phyloP scores from a whole-genome alignment of 2,888 invertebrate genomes.

The Temnothorax unifasciatus region DNA sequence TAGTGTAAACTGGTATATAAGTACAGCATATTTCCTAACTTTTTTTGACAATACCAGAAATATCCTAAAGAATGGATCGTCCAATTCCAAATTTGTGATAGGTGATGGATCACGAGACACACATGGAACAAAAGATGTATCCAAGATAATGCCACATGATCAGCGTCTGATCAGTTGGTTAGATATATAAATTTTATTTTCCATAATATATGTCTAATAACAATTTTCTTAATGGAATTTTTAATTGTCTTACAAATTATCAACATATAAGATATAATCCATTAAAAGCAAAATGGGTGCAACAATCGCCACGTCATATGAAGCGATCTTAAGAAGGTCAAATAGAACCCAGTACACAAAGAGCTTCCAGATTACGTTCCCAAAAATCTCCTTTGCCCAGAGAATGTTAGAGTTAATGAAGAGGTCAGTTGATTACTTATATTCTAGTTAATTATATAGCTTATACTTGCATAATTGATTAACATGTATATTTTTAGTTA shows the following conservation, averaged over 20 bases:
- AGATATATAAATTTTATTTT: slow-evolving; percentile 35
- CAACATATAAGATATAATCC: slow-evolving; percentile 98
- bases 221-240: slow-evolving; percentile 52
- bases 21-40: background rate
- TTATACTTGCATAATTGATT: too few relatives aligned
- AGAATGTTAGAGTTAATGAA: slow-evolving; percentile 93
- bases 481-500: too few relatives aligned
- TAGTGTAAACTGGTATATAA: background rate
- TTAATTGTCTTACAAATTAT: slow-evolving; percentile 90
- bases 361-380: slow-evolving; percentile 92
- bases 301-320: too few relatives aligned
- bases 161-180: slow-evolving; percentile 77
- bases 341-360: slow-evolving; percentile 89
- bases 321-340: too few relatives aligned
- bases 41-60: background rate
- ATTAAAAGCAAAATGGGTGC: slow-evolving; percentile 96
- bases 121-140: slow-evolving; percentile 34
- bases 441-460: too few relatives aligned
- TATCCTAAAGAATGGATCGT: background rate
- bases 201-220: background rate
- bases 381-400: slow-evolving; percentile 95
- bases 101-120: background rate
- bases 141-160: slow-evolving; percentile 6
- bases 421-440: slow-evolving; percentile 86
- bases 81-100: slow-evolving; percentile 18